Evolutionary conservation across 2,888 invertebrate genomes (phyloP).

Genomic region (Spodoptera littoralis): DNA sequence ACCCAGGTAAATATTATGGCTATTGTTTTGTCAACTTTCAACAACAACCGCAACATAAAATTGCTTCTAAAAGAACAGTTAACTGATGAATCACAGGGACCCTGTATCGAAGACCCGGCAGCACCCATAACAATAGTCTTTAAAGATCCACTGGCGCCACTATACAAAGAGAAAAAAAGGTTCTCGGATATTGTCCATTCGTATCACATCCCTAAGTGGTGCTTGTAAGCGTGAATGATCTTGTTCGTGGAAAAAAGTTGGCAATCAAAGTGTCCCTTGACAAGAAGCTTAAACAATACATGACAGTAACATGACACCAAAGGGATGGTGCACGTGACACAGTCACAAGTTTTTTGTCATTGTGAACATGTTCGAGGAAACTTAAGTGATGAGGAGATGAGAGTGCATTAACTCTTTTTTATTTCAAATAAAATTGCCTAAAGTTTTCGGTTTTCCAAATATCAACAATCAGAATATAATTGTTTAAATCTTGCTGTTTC

Average conservation of each 20-base stretch:
- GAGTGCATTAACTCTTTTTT: conserved; percentile 7
- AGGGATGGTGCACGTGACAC: conserved; percentile 45
- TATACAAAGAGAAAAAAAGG: conserved; percentile 45
- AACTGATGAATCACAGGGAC: conserved; percentile 5
- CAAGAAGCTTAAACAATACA: conserved; percentile 41
- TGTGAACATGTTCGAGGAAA: conserved; percentile 23
- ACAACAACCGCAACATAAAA: neutral
- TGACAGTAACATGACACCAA: conserved; percentile 53
- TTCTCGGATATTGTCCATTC: conserved; percentile 42
- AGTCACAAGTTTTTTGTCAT: conserved; percentile 25
- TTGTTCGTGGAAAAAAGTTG: conserved; percentile 45
- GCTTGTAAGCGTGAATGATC: conserved; percentile 51
- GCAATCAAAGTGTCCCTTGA: conserved; percentile 38
- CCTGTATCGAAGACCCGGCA: conserved; percentile 12
- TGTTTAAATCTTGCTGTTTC: conserved; percentile 27
- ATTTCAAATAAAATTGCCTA: no score
- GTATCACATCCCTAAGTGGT: conserved; percentile 49
- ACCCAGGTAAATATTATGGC: no score
- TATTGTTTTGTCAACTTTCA: neutral
- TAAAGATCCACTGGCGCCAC: conserved; percentile 57
- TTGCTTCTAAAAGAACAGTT: conserved; percentile 10
- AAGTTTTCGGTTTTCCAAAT: neutral
- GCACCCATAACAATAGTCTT: conserved; percentile 22
- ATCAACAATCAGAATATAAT: neutral
- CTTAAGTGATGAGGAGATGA: neutral